Evolutionary conservation across 2,113 vertebrate genomes (phyloP).

Genomic region (Dicentrarchus labrax): DNA sequence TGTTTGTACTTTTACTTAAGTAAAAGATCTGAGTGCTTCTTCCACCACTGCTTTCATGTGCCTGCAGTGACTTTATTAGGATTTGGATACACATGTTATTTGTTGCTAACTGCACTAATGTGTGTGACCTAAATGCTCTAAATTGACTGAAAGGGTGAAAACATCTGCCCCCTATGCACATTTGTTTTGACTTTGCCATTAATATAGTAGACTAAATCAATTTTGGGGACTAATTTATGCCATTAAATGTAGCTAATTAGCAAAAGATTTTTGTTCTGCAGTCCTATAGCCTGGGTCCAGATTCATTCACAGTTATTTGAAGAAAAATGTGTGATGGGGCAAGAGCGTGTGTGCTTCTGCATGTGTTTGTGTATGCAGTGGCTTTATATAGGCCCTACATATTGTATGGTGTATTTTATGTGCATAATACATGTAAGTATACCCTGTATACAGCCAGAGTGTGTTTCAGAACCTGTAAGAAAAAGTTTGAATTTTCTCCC

Average conservation of each 20-base stretch:
- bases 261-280: not conserved
- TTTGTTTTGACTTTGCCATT: not conserved
- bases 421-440: not conserved
- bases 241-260: not conserved
- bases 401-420: not conserved
- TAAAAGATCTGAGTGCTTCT: no score
- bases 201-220: not conserved
- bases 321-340: not conserved
- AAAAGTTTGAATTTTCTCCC: not conserved
- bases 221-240: not conserved
- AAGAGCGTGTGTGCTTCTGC: not conserved
- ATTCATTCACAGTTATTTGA: not conserved
- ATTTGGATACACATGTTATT: not conserved
- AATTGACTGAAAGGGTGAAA: not conserved
- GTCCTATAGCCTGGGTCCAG: not conserved
- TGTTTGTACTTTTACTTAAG: no score
- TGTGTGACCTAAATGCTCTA: not conserved
- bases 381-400: not conserved
- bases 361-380: not conserved
- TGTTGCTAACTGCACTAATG: not conserved
- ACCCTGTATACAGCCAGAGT: not conserved
- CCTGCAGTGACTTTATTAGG: not conserved
- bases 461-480: no score
- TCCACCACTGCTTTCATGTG: not conserved
- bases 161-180: not conserved